Evolutionary conservation across 2,888 invertebrate species (phyloP), one percentile per base, ranked within the genome.

Genomic region (Cataglyphis altisquamis): DNA sequence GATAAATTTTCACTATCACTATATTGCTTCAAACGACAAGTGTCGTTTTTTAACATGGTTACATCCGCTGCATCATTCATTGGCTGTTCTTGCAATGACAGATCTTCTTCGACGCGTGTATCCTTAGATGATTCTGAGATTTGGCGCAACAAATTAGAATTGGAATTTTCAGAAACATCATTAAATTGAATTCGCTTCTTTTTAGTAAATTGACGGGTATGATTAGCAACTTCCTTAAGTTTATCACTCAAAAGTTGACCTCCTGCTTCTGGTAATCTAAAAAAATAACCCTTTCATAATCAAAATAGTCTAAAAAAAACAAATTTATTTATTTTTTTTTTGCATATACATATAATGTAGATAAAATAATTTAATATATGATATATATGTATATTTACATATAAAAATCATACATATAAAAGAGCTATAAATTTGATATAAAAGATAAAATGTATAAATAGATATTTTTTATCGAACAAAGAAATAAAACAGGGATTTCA

Each of bases 251-350:
- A 89, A 73, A 93, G 89, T 81, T 93, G 92, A 55, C 91, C 93
- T 62, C 94, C 94, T 45, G 92, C 91, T 15, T 90, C 90, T 75
- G 95, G 95, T 84, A 94, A 90, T 85, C 95, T 95, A 85, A 82
- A 82, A 85, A 15, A 55, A 57, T 10, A 72, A 63, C 48, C 18
- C 55, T 55, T 15, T 21, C 0, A 75, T 75, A 64, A 39, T 52
- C 10, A 8, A 55, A 66, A 55, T 25, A 39, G 0, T 39, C 5
- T 62, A 25, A 62, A 48, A 36, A 55, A n/a, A 21, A 52, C 6
- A 25, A 80, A 39, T 25, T 32, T 74, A 48, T 86, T 57, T 32
- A 62, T 66, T 10, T 32, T 41, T 15, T 21, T 39, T 78, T 45
- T 67, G 57, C 41, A 55, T 57, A 80, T 21, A 81, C 12, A 70